These are phyloP conservation scores for Baryphthengus martii DNA, from an alignment of 2,113 vertebrate genomes.

Conservation along the genomic window DNA sequence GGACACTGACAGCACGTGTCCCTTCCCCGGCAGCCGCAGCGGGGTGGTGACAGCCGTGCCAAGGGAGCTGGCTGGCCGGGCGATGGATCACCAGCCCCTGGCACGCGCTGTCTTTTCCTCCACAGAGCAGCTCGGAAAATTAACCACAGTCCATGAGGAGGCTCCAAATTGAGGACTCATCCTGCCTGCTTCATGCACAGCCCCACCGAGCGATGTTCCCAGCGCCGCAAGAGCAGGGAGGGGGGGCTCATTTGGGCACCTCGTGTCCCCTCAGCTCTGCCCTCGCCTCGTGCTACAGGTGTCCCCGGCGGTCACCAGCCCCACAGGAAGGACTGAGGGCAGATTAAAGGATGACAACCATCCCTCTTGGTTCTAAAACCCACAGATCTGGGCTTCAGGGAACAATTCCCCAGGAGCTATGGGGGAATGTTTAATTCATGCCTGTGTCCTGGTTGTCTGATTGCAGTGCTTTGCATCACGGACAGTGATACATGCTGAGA, in stretches of 20 bases:
- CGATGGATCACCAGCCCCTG: neutral
- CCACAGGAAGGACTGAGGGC: neutral
- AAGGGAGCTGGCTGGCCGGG: neutral
- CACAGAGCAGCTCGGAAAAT: neutral
- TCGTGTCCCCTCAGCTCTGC: neutral
- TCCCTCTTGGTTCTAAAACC: neutral
- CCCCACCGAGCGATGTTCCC: accelerated
- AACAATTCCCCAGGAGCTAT: neutral
- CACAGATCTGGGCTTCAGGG: neutral
- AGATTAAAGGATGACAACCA: neutral
- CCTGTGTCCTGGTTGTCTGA: neutral
- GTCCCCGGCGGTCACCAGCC: neutral
- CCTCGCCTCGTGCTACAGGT: accelerated
- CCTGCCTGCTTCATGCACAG: neutral
- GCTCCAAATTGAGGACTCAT: neutral
- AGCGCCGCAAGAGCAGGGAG: neutral
- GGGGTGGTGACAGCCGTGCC: neutral
- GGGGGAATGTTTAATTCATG: neutral
- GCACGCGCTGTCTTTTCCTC: neutral
- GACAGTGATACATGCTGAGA: neutral
- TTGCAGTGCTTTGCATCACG: neutral
- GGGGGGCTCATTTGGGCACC: neutral
- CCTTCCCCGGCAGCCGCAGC: neutral
- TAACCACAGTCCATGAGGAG: neutral
- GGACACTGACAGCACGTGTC: neutral